phyloP scores from a whole-genome alignment of 2,113 vertebrate species.

The Oreochromis tanganicae region DNA sequence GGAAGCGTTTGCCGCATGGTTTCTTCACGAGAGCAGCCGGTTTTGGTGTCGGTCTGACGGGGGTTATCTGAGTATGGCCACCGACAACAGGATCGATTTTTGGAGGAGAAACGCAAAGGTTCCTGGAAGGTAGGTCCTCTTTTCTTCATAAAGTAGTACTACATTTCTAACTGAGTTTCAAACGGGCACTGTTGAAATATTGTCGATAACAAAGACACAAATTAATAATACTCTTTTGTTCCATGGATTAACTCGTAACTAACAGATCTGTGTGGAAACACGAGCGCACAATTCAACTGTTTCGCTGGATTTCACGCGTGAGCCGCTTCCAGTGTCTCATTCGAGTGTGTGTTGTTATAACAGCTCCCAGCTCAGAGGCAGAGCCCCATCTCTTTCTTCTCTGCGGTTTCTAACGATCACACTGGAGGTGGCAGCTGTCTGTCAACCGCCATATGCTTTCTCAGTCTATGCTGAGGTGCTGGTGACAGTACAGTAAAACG shows the following conservation, averaged over 20 bases:
- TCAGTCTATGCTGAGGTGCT: not conserved
- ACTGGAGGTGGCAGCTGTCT: not conserved
- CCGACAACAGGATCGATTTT: constrained; percentile 88
- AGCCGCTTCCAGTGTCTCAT: not conserved
- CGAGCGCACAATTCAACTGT: not conserved
- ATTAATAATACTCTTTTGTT: not conserved
- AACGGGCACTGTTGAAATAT: not conserved
- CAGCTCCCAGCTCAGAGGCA: not conserved
- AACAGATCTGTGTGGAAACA: not conserved
- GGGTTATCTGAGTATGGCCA: constrained; percentile 76
- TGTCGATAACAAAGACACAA: not conserved
- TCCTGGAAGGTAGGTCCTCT: constrained; percentile 84
- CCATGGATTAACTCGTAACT: not conserved
- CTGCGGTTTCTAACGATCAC: not conserved
- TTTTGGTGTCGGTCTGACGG: constrained; percentile 11
- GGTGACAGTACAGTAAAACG: not conserved
- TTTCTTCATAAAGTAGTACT: not conserved
- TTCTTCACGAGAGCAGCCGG: not conserved
- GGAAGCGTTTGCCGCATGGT: constrained; percentile 8
- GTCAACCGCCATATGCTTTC: not conserved
- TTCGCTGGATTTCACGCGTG: not conserved
- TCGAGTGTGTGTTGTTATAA: not conserved
- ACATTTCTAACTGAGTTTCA: not conserved
- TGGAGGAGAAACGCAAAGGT: constrained; percentile 90
- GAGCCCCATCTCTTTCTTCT: not conserved